phyloP scores from a whole-genome alignment of 2,113 vertebrate genomes.

The Nicator chloris region DNA sequence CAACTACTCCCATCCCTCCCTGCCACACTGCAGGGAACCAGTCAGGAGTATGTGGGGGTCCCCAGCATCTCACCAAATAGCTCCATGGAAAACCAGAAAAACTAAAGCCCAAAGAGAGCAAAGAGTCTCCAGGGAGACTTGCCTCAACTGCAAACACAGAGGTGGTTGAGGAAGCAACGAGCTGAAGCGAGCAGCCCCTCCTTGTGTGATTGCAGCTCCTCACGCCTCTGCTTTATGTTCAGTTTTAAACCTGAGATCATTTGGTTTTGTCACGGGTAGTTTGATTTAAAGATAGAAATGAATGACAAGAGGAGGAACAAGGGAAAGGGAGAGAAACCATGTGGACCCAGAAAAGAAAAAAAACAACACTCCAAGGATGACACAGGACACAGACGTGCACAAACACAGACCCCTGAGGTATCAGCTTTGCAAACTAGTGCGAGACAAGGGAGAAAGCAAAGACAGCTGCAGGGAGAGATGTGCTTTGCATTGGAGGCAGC shows the following conservation, averaged over 20 bases:
- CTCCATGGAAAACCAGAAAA: background rate
- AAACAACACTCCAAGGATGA: constrained; percentile 2
- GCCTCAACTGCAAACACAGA: background rate
- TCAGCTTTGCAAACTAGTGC: constrained; percentile 63
- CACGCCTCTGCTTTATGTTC: constrained; percentile 26
- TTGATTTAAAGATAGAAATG: constrained; percentile 23
- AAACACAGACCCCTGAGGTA: constrained; percentile 67
- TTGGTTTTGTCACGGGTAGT: constrained; percentile 16
- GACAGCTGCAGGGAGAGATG: constrained; percentile 19
- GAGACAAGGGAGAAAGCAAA: constrained; percentile 32
- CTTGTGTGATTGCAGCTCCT: background rate
- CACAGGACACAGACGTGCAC: constrained; percentile 46
- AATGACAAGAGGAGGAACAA: background rate
- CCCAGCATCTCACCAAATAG: background rate
- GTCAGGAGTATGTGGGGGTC: background rate
- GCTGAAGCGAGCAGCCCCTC: background rate
- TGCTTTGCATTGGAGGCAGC: constrained; percentile 28
- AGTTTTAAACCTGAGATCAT: constrained; percentile 66
- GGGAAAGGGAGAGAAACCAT: background rate
- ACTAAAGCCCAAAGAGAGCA: background rate
- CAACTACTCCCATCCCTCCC: background rate
- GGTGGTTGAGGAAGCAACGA: background rate
- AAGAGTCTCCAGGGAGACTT: background rate
- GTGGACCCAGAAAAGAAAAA: constrained; percentile 15
- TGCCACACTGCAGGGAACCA: background rate